Percentiles rank a stretch among this genome's conserved stretches.
phyloP scores from a whole-genome alignment of 2,113 vertebrate species.

The Pollimyrus isidori region DNA sequence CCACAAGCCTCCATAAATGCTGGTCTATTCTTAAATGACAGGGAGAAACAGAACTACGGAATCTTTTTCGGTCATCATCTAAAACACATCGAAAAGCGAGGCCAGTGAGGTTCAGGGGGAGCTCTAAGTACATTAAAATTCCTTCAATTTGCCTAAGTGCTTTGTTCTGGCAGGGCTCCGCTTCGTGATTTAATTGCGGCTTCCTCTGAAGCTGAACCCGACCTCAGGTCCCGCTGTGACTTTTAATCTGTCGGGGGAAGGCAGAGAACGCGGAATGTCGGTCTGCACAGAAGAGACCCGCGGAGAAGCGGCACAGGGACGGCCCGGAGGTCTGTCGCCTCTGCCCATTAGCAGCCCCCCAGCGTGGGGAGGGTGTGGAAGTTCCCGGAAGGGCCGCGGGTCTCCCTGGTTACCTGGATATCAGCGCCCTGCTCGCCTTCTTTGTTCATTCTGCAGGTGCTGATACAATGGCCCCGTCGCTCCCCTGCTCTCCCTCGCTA shows the following conservation, averaged over 20 bases:
- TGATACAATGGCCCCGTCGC: not conserved
- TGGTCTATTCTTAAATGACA: not conserved
- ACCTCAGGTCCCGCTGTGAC: slow-evolving; percentile 39
- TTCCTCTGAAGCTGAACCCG: slow-evolving; percentile 50
- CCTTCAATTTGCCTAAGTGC: slow-evolving; percentile 58
- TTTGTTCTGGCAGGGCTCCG: slow-evolving; percentile 42
- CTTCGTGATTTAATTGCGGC: slow-evolving; percentile 55
- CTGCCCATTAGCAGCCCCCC: slow-evolving; percentile 21
- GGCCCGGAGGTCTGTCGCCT: slow-evolving; percentile 21
- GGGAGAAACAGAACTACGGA: not conserved
- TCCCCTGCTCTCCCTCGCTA: not conserved
- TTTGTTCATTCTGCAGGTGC: not conserved
- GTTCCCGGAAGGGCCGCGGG: not conserved
- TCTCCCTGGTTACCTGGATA: not conserved
- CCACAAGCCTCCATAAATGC: not conserved
- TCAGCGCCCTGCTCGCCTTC: not conserved
- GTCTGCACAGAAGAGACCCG: slow-evolving; percentile 25
- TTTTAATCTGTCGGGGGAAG: slow-evolving; percentile 40
- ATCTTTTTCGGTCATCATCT: slow-evolving; percentile 1
- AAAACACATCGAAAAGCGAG: not conserved
- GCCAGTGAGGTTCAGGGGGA: slow-evolving; percentile 1
- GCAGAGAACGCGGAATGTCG: slow-evolving; percentile 21
- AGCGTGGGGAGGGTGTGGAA: not conserved
- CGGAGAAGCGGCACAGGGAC: slow-evolving; percentile 14
- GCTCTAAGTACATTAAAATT: slow-evolving; percentile 34